These are phyloP conservation scores for Atta texana DNA, from an alignment of 1,140 invertebrate species.

Conservation along the genomic window DNA sequence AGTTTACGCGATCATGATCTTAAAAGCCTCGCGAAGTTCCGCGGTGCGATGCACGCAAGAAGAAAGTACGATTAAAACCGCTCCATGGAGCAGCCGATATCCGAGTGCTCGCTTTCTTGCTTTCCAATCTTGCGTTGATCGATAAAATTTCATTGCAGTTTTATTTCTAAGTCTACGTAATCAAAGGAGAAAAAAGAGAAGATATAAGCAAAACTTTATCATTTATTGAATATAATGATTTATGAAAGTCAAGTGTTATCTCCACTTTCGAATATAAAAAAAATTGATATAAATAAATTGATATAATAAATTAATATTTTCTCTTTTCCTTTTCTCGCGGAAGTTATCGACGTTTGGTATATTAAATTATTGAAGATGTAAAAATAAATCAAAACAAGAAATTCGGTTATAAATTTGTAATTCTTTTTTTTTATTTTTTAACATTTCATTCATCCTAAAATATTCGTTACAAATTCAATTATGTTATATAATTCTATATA, in stretches of 20 bases:
- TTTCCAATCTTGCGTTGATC: slow-evolving; percentile 38
- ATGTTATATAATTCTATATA: not conserved
- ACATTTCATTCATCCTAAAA: not conserved
- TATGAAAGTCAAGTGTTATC: not conserved
- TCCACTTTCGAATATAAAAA: not conserved
- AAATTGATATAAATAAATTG: too few species aligned
- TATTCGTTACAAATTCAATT: not conserved
- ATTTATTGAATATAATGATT: too few species aligned
- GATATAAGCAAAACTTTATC: not conserved
- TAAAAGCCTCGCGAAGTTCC: not conserved
- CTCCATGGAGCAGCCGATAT: slow-evolving; percentile 6
- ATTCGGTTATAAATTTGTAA: not conserved
- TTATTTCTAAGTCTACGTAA: slow-evolving; percentile 12
- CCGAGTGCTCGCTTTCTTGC: slow-evolving; percentile 34
- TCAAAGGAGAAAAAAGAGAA: not conserved
- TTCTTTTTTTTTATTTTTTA: not conserved
- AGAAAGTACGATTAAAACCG: slow-evolving; percentile 46
- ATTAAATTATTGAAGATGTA: not conserved
- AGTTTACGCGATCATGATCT: slow-evolving; percentile 67
- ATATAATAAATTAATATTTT: too few species aligned
- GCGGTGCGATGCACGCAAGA: not conserved
- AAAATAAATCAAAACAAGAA: not conserved
- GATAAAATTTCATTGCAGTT: slow-evolving; percentile 35
- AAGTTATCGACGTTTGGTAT: not conserved
- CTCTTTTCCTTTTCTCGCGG: not conserved